These are phyloP conservation scores for Hylomyscus alleni DNA, from an alignment of 2,797 vertebrate genomes.

Conservation along the genomic window DNA sequence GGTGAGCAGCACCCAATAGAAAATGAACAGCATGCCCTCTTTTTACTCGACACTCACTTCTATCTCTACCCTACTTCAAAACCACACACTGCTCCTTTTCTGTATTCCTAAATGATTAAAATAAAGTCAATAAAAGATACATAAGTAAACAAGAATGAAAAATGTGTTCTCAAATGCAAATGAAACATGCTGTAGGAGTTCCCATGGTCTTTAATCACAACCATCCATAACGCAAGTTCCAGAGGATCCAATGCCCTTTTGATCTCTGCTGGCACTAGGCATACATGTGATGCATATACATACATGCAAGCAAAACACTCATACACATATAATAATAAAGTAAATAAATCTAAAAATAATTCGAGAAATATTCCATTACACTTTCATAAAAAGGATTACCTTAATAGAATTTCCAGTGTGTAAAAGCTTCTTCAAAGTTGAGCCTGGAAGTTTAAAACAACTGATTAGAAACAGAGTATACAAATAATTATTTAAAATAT, in stretches of 20 bases:
- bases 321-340: not conserved
- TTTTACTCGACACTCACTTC: not conserved
- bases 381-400: slow-evolving; percentile 88
- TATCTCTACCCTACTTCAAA: slow-evolving; percentile 57
- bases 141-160: slow-evolving; percentile 32
- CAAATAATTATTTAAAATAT: slow-evolving; percentile 50
- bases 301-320: not conserved
- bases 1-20: not conserved
- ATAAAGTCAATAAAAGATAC: slow-evolving; percentile 55
- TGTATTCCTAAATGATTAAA: slow-evolving; percentile 26
- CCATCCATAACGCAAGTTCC: not conserved
- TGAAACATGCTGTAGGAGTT: not conserved
- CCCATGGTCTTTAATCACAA: not conserved
- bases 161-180: not conserved
- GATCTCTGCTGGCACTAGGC: not conserved
- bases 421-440: slow-evolving; percentile 99
- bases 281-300: not conserved
- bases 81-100: slow-evolving; percentile 11
- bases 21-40: not conserved
- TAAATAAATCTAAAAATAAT: not conserved
- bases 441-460: slow-evolving; percentile 91
- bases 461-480: slow-evolving; percentile 54
- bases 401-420: slow-evolving; percentile 99
- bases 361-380: slow-evolving; percentile 27
- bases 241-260: not conserved